A percentile compares a stretch with the other conserved stretches of the same genome.
phyloP scores from a whole-genome alignment of 2,888 invertebrate genomes.

The Cantharis flavilabris region DNA sequence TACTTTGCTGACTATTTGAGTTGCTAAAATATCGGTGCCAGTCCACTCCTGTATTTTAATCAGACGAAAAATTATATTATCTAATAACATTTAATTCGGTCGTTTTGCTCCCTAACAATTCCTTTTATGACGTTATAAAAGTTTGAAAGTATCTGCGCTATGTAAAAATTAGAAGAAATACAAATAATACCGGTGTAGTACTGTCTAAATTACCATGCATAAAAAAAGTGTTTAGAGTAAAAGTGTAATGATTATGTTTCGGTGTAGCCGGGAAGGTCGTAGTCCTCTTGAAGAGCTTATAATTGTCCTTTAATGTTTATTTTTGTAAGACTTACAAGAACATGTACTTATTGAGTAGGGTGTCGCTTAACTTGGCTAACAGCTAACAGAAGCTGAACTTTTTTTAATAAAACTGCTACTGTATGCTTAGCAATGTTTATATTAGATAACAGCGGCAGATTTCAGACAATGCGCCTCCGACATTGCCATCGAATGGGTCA shows the following conservation, averaged over 20 bases:
- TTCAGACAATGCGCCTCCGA: slow-evolving; percentile 27
- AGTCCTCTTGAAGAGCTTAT: background rate
- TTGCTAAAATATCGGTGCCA: background rate
- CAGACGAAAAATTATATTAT: background rate
- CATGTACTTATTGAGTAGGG: background rate
- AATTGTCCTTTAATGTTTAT: slow-evolving; percentile 4
- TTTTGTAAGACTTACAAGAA: background rate
- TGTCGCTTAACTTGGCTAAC: background rate
- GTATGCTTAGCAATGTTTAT: slow-evolving; percentile 11
- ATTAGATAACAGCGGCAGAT: slow-evolving; percentile 10
- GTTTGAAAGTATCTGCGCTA: background rate
- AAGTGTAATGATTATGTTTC: background rate
- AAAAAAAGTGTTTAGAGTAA: background rate
- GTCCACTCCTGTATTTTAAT: background rate
- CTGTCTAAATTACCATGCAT: background rate
- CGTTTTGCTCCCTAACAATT: background rate
- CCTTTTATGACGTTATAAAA: background rate
- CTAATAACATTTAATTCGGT: background rate
- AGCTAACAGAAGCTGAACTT: background rate
- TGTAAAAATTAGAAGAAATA: background rate
- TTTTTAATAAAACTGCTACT: slow-evolving; percentile 2
- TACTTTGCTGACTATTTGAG: no score
- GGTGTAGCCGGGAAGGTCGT: background rate
- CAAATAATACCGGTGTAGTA: background rate
- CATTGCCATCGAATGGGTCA: slow-evolving; percentile 11